Base-by-base conservation (phyloP, 92 coral and sea anemone species). In the Blastomussa wellsi region DNA sequence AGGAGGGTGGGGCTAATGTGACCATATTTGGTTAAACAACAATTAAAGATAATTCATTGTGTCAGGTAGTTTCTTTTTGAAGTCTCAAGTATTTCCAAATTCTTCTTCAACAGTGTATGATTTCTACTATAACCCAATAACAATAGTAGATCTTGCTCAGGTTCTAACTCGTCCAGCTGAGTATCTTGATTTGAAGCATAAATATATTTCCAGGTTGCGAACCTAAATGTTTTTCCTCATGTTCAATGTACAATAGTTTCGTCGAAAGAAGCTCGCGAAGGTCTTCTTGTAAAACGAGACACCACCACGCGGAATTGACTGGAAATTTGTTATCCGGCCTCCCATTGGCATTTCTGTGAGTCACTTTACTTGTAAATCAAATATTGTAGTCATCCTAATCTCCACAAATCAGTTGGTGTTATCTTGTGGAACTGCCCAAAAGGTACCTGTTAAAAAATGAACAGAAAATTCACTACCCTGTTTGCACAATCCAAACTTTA, bases 341-440 rank as follows among this genome's bases (percentile, higher is more conserved):
- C 67, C 24, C 12, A 5, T 24, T 11, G 32, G 7, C 10, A 68
- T 5, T 33, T 10, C 14, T 16, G n/a, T 24, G 22, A 33, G 42
- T 69, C 74, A 69, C 74, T 69, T 32, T 60, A n/a, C 33, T 60
- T 60, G 32, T 57, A 39, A 41, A 41, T 17, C 55, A 20, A 5
- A 0, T 13, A 20, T 7, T 20, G 1, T 8, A 6, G 59, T 72
- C 57, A 1, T 11, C 4, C 29, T 33, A 31, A 35, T 70, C 15
- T 28, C 8, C 60, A 22, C 26, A 0, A 69, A 20, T 75, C 64
- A 39, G 75, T 69, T 33, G n/a, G 41, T 59, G 88, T 67, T 71
- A 85, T 62, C 88, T 85, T 41, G 83, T 65, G 33, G 88, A 85
- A 80, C 88, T 85, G 16, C 88, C 88, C 4, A 85, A 83, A 48